Evolutionary conservation across 2,888 invertebrate genomes (phyloP).

Genomic region (Liopterus haemorrhoidalis): DNA sequence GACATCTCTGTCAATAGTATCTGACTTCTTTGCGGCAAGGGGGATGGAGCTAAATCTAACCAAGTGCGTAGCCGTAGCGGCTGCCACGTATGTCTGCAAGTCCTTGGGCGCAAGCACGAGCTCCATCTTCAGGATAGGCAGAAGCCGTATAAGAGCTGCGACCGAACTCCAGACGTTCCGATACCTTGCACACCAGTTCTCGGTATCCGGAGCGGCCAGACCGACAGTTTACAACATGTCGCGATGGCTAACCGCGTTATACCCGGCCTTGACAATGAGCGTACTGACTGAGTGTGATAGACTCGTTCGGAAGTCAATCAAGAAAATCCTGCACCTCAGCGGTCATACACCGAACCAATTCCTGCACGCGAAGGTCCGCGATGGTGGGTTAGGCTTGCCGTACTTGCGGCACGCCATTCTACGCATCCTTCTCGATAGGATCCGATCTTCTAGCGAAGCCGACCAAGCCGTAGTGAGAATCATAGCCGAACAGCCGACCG

Average conservation of each 20-base stretch:
- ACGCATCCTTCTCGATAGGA: neutral
- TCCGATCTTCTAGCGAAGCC: neutral
- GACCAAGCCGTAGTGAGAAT: too few species aligned
- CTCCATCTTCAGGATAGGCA: neutral
- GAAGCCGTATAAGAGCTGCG: conserved; percentile 20
- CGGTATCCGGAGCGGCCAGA: too few species aligned
- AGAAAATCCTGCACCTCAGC: conserved; percentile 21
- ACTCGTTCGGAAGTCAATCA: conserved; percentile 33
- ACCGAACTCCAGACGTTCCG: conserved; percentile 27
- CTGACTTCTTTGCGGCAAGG: neutral
- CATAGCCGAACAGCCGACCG: too few species aligned
- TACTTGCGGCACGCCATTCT: neutral
- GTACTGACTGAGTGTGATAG: conserved; percentile 36
- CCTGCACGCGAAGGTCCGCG: neutral
- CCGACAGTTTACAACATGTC: conserved; percentile 42
- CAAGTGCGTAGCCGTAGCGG: conserved; percentile 16
- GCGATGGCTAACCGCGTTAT: conserved; percentile 36
- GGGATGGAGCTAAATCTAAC: neutral
- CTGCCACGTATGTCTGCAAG: conserved; percentile 7
- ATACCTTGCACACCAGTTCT: conserved; percentile 31
- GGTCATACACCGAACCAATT: neutral
- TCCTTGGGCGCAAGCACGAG: neutral
- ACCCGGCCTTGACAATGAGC: conserved; percentile 35
- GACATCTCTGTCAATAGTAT: neutral
- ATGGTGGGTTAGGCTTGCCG: conserved; percentile 5